Evolutionary conservation across 1,140 invertebrate genomes (phyloP).

Genomic region (Pseudoatta argentina): DNA sequence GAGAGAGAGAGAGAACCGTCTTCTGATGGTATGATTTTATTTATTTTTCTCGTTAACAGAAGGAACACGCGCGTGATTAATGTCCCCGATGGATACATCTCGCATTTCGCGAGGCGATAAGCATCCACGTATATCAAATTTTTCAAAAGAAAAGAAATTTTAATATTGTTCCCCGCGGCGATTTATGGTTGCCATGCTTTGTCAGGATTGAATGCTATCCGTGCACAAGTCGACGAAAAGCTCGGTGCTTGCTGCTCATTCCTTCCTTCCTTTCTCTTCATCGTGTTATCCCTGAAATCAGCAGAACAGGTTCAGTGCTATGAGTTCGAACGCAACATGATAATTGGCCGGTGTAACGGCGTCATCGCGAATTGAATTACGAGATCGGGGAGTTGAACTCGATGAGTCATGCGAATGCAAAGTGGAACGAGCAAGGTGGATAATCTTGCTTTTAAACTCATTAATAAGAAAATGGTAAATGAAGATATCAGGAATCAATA

Average conservation of each 20-base stretch:
- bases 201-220: slow-evolving; percentile 49
- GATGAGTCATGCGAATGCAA: slow-evolving; percentile 34
- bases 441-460: neutral
- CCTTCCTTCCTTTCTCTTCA: slow-evolving; percentile 2
- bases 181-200: slow-evolving; percentile 66
- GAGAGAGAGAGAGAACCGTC: neutral
- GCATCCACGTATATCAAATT: slow-evolving; percentile 54
- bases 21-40: neutral
- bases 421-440: neutral
- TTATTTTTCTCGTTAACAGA: slow-evolving; percentile 47
- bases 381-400: slow-evolving; percentile 23
- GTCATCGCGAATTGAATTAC: slow-evolving; percentile 69
- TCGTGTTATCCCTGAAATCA: slow-evolving; percentile 48
- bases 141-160: slow-evolving; percentile 64
- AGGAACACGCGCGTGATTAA: slow-evolving; percentile 62
- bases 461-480: slow-evolving; percentile 10
- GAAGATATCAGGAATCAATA: neutral
- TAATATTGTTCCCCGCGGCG: slow-evolving; percentile 66
- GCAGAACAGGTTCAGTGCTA: slow-evolving; percentile 37
- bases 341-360: slow-evolving; percentile 62
- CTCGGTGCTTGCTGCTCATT: neutral
- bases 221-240: slow-evolving; percentile 33
- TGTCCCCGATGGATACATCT: slow-evolving; percentile 31
- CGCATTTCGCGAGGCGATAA: slow-evolving; percentile 39
- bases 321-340: slow-evolving; percentile 60